Base-by-base conservation (phyloP, 53 echinoderm and acorn worm genomes). In the Henricia sp. region DNA sequence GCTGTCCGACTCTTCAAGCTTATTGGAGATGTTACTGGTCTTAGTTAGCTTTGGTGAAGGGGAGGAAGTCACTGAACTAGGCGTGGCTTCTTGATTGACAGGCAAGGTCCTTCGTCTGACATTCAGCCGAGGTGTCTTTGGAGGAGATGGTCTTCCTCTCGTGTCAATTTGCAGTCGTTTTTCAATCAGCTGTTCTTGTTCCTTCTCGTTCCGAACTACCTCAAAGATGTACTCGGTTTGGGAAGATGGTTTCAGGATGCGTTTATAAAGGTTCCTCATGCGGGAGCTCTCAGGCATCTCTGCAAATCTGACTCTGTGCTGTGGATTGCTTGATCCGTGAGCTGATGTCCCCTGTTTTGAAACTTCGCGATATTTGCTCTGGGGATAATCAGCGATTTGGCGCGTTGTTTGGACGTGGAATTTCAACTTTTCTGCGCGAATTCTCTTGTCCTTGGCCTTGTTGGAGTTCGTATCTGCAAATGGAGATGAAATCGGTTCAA, bases 241-340 rank as follows among this genome's bases (percentile, higher is more conserved):
- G 13, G 84, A 77, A 40, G 86, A 58, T 37, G 87, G 77, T 20
- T 78, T 71, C 24, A 96, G 67, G 37, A 96, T 93, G 36, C 96
- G 84, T 3, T 71, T 68, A 36, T 96, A 96, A 2, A 96, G 74
- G 39, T 96, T 96, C 17, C 87, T 71, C 85, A 96, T 96, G 50
- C 91, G 89, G 23, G 78, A 77, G 21, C 84, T 82, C 36, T 85
- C 85, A 36, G 51, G 51, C 5, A 66, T 33, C 50, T 70, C 62
- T 14, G 4, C 57, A 27, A 38, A 8, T 50, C 50, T n/a, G 10
- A 72, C 17, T 43, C 1, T 77, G 42, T 59, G 39, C 42, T 37
- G 58, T 10, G 62, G 58, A 39, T 28, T 84, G 24, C 67, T 67
- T 51, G 63, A 70, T 20, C 8, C 39, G 14, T 11, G 51, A 42